Percentiles rank a stretch among this genome's conserved stretches.
Conservation (phyloP, 2,888 invertebrate species). For the Drosophila mercatorum region DNA sequence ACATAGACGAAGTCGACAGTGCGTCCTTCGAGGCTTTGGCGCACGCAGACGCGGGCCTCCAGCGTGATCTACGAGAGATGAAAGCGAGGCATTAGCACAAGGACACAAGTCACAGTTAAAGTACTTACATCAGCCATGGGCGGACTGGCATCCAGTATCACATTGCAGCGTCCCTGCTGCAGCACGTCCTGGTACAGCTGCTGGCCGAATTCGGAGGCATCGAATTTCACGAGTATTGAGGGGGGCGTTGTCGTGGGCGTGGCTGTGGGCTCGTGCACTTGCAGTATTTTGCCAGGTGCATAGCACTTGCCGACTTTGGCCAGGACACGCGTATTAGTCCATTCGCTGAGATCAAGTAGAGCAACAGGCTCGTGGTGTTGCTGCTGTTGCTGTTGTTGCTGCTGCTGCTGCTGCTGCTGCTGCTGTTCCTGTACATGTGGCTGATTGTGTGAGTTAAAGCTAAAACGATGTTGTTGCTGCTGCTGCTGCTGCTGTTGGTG, state of each 20-base stretch:
- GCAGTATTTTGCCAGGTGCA: slow-evolving; percentile 94
- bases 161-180: slow-evolving; percentile 91
- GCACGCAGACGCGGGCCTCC: slow-evolving; percentile 93
- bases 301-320: slow-evolving; percentile 93
- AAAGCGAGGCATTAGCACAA: background rate
- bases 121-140: slow-evolving; percentile 90
- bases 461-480: slow-evolving; percentile 68
- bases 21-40: slow-evolving; percentile 87
- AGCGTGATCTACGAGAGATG: slow-evolving; percentile 87
- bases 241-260: slow-evolving; percentile 85
- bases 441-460: slow-evolving; percentile 76
- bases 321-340: slow-evolving; percentile 96
- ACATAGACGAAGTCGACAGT: slow-evolving; percentile 90
- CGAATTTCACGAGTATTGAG: slow-evolving; percentile 92
- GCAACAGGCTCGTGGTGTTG: slow-evolving; percentile 60
- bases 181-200: slow-evolving; percentile 91
- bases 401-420: slow-evolving; percentile 54
- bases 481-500: slow-evolving; percentile 62
- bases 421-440: slow-evolving; percentile 71
- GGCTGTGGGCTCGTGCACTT: slow-evolving; percentile 86
- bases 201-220: slow-evolving; percentile 89
- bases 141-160: slow-evolving; percentile 97
- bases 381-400: slow-evolving; percentile 57
- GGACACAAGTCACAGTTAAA: background rate
- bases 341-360: slow-evolving; percentile 94